These are phyloP conservation scores for Rhodophaea formosa DNA, from an alignment of 2,888 invertebrate genomes.

Conservation along the genomic window DNA sequence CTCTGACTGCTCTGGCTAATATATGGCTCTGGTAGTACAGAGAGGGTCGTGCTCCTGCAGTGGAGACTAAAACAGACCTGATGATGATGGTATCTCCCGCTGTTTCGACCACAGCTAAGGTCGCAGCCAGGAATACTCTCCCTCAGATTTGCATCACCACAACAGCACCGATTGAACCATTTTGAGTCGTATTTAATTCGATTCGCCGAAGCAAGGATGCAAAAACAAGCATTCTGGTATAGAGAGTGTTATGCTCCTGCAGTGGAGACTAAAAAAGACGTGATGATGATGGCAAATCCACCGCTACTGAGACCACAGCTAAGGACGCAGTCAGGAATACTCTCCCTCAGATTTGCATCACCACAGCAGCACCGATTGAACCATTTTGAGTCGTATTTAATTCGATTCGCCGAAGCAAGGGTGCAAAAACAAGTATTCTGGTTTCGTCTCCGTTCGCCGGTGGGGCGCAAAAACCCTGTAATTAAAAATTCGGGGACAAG, in stretches of 20 bases:
- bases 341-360: constrained; percentile 17
- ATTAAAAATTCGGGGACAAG: constrained; percentile 36
- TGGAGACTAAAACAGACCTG: too few species aligned
- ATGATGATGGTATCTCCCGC: too few species aligned
- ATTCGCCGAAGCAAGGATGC: constrained; percentile 34
- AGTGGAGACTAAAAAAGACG: too few species aligned
- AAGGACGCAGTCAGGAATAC: too few species aligned
- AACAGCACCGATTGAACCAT: constrained; percentile 38
- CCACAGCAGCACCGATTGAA: constrained; percentile 36
- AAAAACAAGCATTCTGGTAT: constrained; percentile 30
- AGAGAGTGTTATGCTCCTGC: too few species aligned
- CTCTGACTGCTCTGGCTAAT: too few species aligned
- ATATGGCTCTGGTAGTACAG: too few species aligned
- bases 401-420: constrained; percentile 35
- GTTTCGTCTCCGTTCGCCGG: constrained; percentile 24
- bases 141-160: constrained; percentile 24
- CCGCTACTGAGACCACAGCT: too few species aligned
- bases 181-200: constrained; percentile 42
- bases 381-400: constrained; percentile 43
- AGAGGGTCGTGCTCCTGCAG: too few species aligned
- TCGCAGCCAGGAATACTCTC: too few species aligned
- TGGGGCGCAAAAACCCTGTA: constrained; percentile 30
- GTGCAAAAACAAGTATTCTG: constrained; percentile 32
- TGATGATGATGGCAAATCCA: too few species aligned
- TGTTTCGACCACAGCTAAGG: too few species aligned